A percentile compares a stretch with the other conserved stretches of the same genome.
These are phyloP conservation scores for Drepana arcuata DNA, from an alignment of 1,140 invertebrate genomes.

Conservation along the genomic window DNA sequence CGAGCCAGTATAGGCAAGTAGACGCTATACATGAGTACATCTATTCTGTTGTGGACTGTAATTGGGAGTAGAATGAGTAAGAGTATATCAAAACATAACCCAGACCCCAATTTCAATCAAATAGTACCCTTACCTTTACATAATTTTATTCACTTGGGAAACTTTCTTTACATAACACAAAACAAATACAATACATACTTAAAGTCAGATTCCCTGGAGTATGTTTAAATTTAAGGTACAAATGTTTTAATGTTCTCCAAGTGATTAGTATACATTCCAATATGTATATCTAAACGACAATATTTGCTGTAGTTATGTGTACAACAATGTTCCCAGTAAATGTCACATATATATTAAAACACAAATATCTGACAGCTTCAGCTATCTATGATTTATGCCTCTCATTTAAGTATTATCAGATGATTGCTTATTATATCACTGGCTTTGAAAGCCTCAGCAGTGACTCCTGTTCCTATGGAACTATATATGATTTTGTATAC, in stretches of 20 bases:
- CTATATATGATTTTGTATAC: too few relatives aligned
- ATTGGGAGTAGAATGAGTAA: too few relatives aligned
- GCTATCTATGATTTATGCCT: too few relatives aligned
- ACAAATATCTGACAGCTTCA: too few relatives aligned
- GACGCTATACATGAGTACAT: too few relatives aligned
- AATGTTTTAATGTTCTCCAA: slow-evolving; percentile 8
- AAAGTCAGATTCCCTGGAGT: slow-evolving; percentile 15
- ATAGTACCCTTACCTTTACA: slow-evolving; percentile 1
- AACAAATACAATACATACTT: slow-evolving; percentile 19
- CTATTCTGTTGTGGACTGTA: too few relatives aligned
- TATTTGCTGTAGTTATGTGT: slow-evolving; percentile 1
- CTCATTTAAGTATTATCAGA: too few relatives aligned
- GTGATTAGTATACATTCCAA: slow-evolving; percentile 27
- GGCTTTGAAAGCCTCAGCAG: slow-evolving; percentile 24
- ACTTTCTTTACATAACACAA: slow-evolving; percentile 5
- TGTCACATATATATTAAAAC: neutral
- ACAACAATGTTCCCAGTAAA: slow-evolving; percentile 7
- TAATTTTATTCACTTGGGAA: slow-evolving; percentile 1
- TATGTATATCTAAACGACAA: slow-evolving; percentile 4
- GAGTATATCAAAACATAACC: too few relatives aligned
- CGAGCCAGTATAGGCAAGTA: too few relatives aligned
- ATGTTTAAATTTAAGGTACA: slow-evolving; percentile 13
- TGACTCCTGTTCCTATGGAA: slow-evolving; percentile 16
- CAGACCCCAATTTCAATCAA: too few relatives aligned
- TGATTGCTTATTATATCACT: slow-evolving; percentile 17